A percentile compares a stretch with the other conserved stretches of the same genome.
Evolutionary conservation across 2,113 vertebrate species (phyloP).

Genomic region (Mesocricetus auratus): DNA sequence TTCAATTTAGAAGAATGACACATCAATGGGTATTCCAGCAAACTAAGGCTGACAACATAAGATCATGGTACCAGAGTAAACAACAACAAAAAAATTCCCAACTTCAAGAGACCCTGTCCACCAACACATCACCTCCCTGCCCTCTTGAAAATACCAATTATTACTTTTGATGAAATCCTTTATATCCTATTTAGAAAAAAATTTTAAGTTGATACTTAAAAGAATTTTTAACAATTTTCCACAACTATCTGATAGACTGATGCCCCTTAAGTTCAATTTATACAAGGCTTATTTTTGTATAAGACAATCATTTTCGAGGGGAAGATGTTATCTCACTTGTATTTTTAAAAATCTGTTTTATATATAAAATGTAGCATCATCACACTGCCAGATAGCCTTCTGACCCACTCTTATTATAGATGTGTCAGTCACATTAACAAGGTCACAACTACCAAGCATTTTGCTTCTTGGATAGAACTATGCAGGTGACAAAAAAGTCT

Average conservation of each 20-base stretch:
- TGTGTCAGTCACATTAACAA: neutral
- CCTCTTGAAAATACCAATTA: conserved; percentile 55
- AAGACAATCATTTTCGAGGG: conserved; percentile 47
- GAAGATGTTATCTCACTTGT: conserved; percentile 47
- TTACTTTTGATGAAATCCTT: conserved; percentile 34
- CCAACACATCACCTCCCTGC: neutral
- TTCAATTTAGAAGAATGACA: conserved; percentile 34
- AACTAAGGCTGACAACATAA: neutral
- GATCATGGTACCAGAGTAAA: neutral
- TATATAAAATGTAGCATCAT: conserved; percentile 58
- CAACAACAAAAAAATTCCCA: neutral
- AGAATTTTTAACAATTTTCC: conserved; percentile 52
- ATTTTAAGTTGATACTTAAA: conserved; percentile 53
- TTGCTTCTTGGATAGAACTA: neutral
- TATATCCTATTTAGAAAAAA: conserved; percentile 61
- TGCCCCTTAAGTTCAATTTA: conserved; percentile 49
- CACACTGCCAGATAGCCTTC: conserved; percentile 9
- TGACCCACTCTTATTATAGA: neutral
- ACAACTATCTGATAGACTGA: conserved; percentile 2
- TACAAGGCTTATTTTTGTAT: neutral
- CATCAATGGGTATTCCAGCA: neutral
- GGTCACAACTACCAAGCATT: neutral
- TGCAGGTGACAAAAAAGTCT: conserved; percentile 5
- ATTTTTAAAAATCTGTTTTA: conserved; percentile 52
- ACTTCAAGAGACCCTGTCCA: neutral